Conservation (phyloP, 2,888 invertebrate genomes). For the Yponomeuta cagnagella region DNA sequence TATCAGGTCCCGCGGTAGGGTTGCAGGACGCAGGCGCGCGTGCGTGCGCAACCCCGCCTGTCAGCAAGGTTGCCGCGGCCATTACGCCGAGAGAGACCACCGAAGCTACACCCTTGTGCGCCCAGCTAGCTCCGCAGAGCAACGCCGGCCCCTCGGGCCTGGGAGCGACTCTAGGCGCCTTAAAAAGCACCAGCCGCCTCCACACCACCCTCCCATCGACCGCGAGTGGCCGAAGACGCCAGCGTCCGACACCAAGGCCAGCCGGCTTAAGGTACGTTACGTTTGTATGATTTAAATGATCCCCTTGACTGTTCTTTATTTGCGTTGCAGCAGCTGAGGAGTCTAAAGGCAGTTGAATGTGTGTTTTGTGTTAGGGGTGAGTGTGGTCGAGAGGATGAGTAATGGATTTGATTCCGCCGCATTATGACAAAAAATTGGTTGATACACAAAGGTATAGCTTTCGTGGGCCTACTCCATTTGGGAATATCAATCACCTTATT, state of each 20-base stretch:
- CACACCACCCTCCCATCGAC: constrained; percentile 28
- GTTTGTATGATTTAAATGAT: constrained; percentile 33
- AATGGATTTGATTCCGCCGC: not conserved
- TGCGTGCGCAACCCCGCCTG: constrained; percentile 49
- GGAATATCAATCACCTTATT: not conserved
- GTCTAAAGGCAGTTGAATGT: not conserved
- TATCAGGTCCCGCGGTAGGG: constrained; percentile 27
- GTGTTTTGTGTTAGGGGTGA: not conserved
- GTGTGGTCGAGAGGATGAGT: not conserved
- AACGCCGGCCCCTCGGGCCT: constrained; percentile 71
- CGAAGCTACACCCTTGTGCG: constrained; percentile 59
- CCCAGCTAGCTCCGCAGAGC: constrained; percentile 60
- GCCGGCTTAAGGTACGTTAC: constrained; percentile 44
- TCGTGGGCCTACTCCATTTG: not conserved
- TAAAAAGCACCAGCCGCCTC: constrained; percentile 7
- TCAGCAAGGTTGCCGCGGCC: constrained; percentile 33
- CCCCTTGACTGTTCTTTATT: constrained; percentile 31
- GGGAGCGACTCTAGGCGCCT: constrained; percentile 29
- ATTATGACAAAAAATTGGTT: not conserved
- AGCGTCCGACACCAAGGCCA: constrained; percentile 63
- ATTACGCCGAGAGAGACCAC: constrained; percentile 69
- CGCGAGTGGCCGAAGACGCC: constrained; percentile 42
- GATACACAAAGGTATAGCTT: not conserved
- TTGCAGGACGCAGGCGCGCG: constrained; percentile 59
- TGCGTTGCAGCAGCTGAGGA: not conserved